Evolutionary conservation across 2,113 vertebrate genomes (phyloP).

Genomic region (Cygnus buccinator): DNA sequence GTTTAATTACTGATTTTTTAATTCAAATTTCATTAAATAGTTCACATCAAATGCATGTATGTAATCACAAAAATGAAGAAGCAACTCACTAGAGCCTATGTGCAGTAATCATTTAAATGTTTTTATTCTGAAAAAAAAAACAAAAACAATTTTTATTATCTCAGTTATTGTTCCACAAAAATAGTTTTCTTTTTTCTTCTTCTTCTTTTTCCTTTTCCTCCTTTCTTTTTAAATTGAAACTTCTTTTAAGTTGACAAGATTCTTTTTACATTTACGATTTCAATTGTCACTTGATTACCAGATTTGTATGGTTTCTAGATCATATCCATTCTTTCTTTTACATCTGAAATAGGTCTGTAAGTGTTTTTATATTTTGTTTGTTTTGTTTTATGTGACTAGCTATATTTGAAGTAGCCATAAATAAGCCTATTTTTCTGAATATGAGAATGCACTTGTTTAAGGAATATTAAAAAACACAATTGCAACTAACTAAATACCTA

Average conservation of each 20-base stretch:
- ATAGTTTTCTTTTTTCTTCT: neutral
- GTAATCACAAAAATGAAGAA: slow-evolving; percentile 20
- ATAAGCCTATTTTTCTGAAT: neutral
- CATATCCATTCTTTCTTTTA: neutral
- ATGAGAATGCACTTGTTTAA: neutral
- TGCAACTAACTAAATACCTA: neutral
- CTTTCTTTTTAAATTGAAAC: neutral
- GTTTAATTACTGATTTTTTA: slow-evolving; percentile 31
- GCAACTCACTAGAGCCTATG: neutral
- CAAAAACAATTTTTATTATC: neutral
- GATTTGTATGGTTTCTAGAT: neutral
- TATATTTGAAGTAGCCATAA: neutral
- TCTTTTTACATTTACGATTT: neutral
- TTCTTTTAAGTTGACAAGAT: neutral
- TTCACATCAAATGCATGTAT: slow-evolving; percentile 35
- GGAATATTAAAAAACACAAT: neutral
- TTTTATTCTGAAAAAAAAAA: neutral
- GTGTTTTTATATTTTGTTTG: neutral
- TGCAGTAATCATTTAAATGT: slow-evolving; percentile 14
- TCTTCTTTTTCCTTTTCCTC: neutral
- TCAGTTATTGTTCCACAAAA: slow-evolving; percentile 13
- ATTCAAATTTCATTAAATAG: slow-evolving; percentile 38
- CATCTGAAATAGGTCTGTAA: neutral
- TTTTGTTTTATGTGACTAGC: neutral
- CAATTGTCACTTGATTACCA: neutral